Evolutionary conservation across 2,888 invertebrate species (phyloP).

Genomic region (Chamaedrilus cognettii): DNA sequence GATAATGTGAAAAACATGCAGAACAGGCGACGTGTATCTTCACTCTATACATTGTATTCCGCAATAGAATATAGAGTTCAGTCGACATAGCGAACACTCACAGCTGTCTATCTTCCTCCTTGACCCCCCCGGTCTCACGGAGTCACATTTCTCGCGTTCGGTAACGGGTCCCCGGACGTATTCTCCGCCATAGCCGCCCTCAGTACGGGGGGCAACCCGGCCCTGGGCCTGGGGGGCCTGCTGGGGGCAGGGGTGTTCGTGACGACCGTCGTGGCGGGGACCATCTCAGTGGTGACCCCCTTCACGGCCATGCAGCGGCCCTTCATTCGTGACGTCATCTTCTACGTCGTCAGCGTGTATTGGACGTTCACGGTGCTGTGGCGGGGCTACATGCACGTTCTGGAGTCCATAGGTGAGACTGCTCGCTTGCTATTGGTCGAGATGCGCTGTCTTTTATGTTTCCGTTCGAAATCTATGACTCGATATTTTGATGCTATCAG

Average conservation of each 20-base stretch:
- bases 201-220: slow-evolving; percentile 55
- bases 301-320: slow-evolving; percentile 63
- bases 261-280: slow-evolving; percentile 66
- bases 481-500: too few species aligned
- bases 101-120: too few species aligned
- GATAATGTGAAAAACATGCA: too few species aligned
- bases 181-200: slow-evolving; percentile 67
- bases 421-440: too few species aligned
- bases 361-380: slow-evolving; percentile 63
- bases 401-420: slow-evolving; percentile 62
- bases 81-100: too few species aligned
- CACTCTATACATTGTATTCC: too few species aligned
- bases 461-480: too few species aligned
- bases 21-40: too few species aligned
- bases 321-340: slow-evolving; percentile 63
- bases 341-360: slow-evolving; percentile 62
- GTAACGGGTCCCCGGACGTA: slow-evolving; percentile 72
- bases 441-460: too few species aligned
- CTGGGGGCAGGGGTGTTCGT: slow-evolving; percentile 67
- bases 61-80: too few species aligned
- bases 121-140: slow-evolving; percentile 62
- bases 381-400: slow-evolving; percentile 61
- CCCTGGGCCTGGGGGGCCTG: slow-evolving; percentile 56
- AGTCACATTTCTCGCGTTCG: slow-evolving; percentile 71
- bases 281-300: slow-evolving; percentile 64